phyloP scores from a whole-genome alignment of 1,140 invertebrate genomes.

The Aphis gossypii region DNA sequence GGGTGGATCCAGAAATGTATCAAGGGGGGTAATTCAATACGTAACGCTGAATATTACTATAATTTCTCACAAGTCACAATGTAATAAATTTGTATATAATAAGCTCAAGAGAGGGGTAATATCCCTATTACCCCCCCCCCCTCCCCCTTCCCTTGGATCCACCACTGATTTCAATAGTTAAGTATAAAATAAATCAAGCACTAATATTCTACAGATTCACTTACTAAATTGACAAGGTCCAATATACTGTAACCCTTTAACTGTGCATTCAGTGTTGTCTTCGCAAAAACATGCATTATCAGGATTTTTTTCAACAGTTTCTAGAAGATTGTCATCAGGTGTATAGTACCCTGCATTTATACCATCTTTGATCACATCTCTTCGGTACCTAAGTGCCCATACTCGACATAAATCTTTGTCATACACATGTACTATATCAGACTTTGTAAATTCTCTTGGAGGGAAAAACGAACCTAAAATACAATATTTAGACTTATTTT shows the following conservation, averaged over 20 bases:
- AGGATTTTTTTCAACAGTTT: conserved; percentile 70
- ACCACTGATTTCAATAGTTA: too few relatives aligned
- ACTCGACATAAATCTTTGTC: conserved; percentile 87
- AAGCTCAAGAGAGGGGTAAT: too few relatives aligned
- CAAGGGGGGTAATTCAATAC: too few relatives aligned
- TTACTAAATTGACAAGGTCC: conserved; percentile 85
- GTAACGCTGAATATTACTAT: too few relatives aligned
- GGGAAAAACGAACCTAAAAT: conserved; percentile 77
- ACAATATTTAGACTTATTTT: background rate
- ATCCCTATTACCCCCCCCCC: too few relatives aligned
- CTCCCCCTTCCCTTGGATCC: too few relatives aligned
- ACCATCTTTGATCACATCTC: conserved; percentile 69
- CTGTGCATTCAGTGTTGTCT: conserved; percentile 73
- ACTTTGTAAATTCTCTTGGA: conserved; percentile 75
- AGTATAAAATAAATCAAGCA: too few relatives aligned
- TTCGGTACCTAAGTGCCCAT: conserved; percentile 76
- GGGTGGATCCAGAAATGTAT: too few relatives aligned
- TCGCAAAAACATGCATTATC: conserved; percentile 85
- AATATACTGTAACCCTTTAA: conserved; percentile 81
- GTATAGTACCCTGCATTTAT: conserved; percentile 77
- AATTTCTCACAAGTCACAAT: too few relatives aligned
- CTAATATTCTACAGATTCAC: conserved; percentile 59
- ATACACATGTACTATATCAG: conserved; percentile 78
- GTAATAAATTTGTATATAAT: too few relatives aligned
- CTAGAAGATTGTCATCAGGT: conserved; percentile 75